These are phyloP conservation scores for Antennarius striatus DNA, from an alignment of 2,113 vertebrate species.

Conservation along the genomic window DNA sequence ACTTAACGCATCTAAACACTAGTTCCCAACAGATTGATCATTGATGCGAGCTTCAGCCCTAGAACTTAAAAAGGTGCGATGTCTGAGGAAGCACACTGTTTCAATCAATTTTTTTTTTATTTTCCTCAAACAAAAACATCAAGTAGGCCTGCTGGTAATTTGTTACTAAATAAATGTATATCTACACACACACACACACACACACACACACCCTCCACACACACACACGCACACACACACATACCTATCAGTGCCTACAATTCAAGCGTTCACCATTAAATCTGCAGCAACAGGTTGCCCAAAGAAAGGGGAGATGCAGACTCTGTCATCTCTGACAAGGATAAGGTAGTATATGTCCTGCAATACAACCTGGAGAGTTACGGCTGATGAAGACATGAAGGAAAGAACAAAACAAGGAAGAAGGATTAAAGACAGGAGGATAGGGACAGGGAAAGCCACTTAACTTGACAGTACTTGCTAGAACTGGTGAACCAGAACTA, in stretches of 20 bases:
- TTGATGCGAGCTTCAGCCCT: slow-evolving; percentile 19
- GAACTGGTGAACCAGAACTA: not conserved
- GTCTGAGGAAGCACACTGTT: slow-evolving; percentile 46
- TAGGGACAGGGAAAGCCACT: not conserved
- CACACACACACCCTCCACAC: too few species aligned
- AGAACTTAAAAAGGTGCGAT: not conserved
- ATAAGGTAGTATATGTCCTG: not conserved
- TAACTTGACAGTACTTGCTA: slow-evolving; percentile 3
- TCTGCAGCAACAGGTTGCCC: slow-evolving; percentile 44
- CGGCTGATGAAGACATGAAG: slow-evolving; percentile 15
- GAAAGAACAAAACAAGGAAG: slow-evolving; percentile 4
- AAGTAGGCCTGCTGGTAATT: slow-evolving; percentile 47
- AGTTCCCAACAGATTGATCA: not conserved
- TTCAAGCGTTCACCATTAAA: slow-evolving; percentile 34
- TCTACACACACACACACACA: too few species aligned
- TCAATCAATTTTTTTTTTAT: slow-evolving; percentile 2
- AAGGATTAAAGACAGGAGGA: not conserved
- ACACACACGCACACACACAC: too few species aligned
- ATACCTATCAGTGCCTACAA: slow-evolving; percentile 26
- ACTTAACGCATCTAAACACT: slow-evolving; percentile 10
- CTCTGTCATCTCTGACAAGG: not conserved
- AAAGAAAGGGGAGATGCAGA: not conserved
- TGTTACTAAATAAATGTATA: slow-evolving; percentile 73
- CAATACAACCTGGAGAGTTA: slow-evolving; percentile 2
- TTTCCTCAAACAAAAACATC: slow-evolving; percentile 20